Conservation (phyloP, 1,140 invertebrate genomes). For the Plectus sambesii region DNA sequence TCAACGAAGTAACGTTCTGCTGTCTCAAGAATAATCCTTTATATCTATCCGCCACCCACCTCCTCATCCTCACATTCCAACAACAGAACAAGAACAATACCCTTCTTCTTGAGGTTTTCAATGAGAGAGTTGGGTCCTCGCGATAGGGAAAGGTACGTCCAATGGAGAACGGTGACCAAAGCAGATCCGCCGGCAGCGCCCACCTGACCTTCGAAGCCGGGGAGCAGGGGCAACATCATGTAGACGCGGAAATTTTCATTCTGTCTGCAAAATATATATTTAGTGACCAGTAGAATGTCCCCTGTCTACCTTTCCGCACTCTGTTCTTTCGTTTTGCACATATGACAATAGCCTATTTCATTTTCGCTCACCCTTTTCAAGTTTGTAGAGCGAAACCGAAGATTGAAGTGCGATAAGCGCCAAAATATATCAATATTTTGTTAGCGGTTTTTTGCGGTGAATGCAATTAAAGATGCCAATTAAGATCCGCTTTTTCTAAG, state of each 20-base stretch:
- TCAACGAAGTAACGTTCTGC: too few species aligned
- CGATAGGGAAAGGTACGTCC: conserved; percentile 91
- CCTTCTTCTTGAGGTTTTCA: conserved; percentile 49
- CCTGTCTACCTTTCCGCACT: too few species aligned
- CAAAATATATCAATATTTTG: too few species aligned
- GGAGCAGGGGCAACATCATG: conserved; percentile 83
- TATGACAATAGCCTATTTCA: too few species aligned
- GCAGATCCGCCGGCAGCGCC: conserved; percentile 75
- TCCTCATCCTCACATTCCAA: too few species aligned
- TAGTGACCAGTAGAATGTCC: not conserved
- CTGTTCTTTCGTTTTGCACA: too few species aligned
- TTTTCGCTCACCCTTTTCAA: too few species aligned
- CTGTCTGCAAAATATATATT: conserved; percentile 36
- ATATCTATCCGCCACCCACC: too few species aligned
- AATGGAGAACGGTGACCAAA: conserved; percentile 84
- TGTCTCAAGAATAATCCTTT: too few species aligned
- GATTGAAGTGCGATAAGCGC: not conserved
- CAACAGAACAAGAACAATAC: conserved; percentile 40
- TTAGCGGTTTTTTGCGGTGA: too few species aligned
- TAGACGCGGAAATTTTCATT: conserved; percentile 69
- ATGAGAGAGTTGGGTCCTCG: conserved; percentile 51
- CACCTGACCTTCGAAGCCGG: conserved; percentile 88
- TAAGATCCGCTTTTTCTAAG: too few species aligned
- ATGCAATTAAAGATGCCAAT: too few species aligned
- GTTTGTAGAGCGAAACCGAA: not conserved